These are phyloP conservation scores for Gnathonemus echidnorhynchus DNA, from an alignment of 2,113 vertebrate genomes.

Conservation along the genomic window DNA sequence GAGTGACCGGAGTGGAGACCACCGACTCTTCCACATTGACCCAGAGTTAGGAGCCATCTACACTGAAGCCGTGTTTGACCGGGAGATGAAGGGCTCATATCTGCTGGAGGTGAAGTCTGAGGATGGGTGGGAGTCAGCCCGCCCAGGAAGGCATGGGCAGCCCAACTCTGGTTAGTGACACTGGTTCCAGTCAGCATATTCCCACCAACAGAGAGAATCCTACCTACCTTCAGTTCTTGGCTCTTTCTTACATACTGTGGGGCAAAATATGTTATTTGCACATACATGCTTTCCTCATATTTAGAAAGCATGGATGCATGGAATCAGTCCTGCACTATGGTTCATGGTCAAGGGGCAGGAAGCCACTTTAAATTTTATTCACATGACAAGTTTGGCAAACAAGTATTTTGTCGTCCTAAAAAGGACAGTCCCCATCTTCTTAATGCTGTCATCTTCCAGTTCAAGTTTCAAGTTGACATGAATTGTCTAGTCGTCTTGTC, in stretches of 20 bases:
- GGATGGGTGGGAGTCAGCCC: conserved; percentile 76
- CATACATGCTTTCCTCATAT: background rate
- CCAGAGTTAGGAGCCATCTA: conserved; percentile 70
- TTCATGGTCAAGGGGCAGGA: background rate
- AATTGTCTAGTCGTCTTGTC: conserved; percentile 47
- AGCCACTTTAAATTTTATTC: background rate
- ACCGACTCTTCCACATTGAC: conserved; percentile 67
- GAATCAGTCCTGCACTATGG: background rate
- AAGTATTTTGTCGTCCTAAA: background rate
- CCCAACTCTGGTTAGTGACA: conserved; percentile 73
- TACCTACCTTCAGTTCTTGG: background rate
- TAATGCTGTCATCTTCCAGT: conserved; percentile 40
- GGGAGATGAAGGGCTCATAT: conserved; percentile 78
- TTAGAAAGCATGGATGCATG: background rate
- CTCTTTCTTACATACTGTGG: background rate
- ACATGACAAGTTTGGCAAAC: background rate
- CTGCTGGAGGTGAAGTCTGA: conserved; percentile 76
- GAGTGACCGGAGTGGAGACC: conserved; percentile 72
- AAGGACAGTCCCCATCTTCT: background rate
- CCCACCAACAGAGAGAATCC: background rate
- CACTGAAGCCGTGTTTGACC: conserved; percentile 73
- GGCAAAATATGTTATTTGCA: background rate
- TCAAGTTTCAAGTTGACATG: conserved; percentile 51
- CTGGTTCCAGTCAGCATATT: background rate
- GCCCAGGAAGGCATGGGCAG: conserved; percentile 74